A percentile compares a stretch with the other conserved stretches of the same genome.
Evolutionary conservation across 1,140 invertebrate species (phyloP).

Genomic region (Proales similis): DNA sequence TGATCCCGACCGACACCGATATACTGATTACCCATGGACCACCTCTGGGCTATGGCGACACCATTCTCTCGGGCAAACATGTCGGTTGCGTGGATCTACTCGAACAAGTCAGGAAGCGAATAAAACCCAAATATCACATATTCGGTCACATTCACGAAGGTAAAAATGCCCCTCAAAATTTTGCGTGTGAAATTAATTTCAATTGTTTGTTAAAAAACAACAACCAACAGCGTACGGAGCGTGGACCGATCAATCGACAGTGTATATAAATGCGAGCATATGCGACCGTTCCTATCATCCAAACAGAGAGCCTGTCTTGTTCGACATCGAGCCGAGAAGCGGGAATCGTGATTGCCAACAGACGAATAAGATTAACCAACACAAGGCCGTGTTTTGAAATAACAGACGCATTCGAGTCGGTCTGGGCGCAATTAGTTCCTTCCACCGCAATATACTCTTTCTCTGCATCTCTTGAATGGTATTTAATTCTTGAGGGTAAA

Average conservation of each 20-base stretch:
- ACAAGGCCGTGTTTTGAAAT: too few species aligned
- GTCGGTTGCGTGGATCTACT: slow-evolving; percentile 76
- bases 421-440: too few species aligned
- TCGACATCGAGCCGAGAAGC: slow-evolving; percentile 30
- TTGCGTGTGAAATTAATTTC: background rate
- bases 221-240: slow-evolving; percentile 47
- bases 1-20: slow-evolving; percentile 68
- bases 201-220: too few species aligned
- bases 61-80: slow-evolving; percentile 64
- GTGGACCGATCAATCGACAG: slow-evolving; percentile 70
- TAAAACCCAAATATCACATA: slow-evolving; percentile 75
- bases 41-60: slow-evolving; percentile 58
- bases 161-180: background rate
- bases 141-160: slow-evolving; percentile 79
- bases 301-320: background rate
- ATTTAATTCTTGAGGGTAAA: too few species aligned
- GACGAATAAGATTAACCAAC: too few species aligned
- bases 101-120: slow-evolving; percentile 53
- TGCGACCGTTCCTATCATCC: slow-evolving; percentile 50
- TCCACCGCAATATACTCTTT: too few species aligned
- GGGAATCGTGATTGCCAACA: too few species aligned
- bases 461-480: too few species aligned
- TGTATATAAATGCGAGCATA: slow-evolving; percentile 74
- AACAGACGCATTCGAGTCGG: too few species aligned
- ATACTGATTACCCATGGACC: slow-evolving; percentile 64